Base-by-base conservation (phyloP, 1,140 invertebrate species). In the Achroia grisella region DNA sequence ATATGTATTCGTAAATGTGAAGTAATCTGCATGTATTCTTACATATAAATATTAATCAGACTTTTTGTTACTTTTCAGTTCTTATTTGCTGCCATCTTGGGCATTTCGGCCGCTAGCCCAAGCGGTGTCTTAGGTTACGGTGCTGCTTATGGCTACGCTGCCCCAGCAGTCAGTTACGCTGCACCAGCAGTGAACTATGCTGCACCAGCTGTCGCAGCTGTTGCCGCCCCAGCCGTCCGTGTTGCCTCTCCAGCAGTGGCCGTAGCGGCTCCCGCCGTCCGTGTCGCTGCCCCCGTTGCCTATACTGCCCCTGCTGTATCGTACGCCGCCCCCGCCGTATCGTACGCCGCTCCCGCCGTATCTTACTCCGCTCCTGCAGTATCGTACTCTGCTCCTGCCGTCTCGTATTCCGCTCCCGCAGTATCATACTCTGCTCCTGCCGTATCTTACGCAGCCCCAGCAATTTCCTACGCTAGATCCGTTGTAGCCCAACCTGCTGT, bases 271-370 rank as follows among this genome's bases (percentile, higher is more conserved):
- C 2, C 17, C 17, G 17, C 6, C 17, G 17, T 6, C 2, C 2
- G 2, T 23, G 17, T 23, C 6, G 17, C 17, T 9, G 9, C 30
- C 9, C 30, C 12, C 9, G 10, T 33, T 17, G 44, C 27, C 3
- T n/a, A 10, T 44, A 36, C 39, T 31, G 30, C 15, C 32, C 30
- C 40, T 2, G 14, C 40, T 0, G 29, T 44, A 23, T 37, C 37
- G 9, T 43, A 50, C 15, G 28, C 44, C 11, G 9, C 46, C 4
- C 46, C 46, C 1, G 30, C 32, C 9, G 15, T 34, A 8, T 30
- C 28, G 6, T 29, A 30, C 27, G 10, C 17, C 2, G 27, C 34
- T 10, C 41, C 40, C 8, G 11, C 28, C 4, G 34, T 35, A 4
- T 13, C 34, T 13, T 35, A 35, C 13, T 3, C 34, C 8, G 13